phyloP scores from a whole-genome alignment of 2,888 invertebrate genomes.

The Amphipoea lucens region DNA sequence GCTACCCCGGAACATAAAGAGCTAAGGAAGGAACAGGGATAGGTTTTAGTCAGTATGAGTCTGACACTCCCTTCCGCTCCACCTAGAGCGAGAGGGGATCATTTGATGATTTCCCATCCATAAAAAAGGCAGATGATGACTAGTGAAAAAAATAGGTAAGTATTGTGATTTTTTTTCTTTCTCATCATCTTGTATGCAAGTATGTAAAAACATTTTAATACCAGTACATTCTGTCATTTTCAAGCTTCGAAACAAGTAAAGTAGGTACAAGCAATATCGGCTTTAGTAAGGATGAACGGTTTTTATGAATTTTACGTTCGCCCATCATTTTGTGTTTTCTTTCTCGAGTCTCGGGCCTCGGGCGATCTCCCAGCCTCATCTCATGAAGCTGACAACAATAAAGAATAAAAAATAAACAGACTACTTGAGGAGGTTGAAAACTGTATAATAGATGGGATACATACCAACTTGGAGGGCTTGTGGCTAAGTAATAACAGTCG shows the following conservation, averaged over 20 bases:
- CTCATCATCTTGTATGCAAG: background rate
- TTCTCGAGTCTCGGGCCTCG: slow-evolving; percentile 31
- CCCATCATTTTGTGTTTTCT: slow-evolving; percentile 31
- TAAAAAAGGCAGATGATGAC: too few species aligned
- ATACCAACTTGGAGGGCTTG: background rate
- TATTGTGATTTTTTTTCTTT: background rate
- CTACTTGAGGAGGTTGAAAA: slow-evolving; percentile 12
- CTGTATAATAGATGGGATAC: slow-evolving; percentile 8
- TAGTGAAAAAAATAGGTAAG: background rate
- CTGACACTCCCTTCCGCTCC: too few species aligned
- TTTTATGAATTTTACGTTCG: slow-evolving; percentile 41
- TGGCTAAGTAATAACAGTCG: background rate
- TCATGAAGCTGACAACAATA: slow-evolving; percentile 37
- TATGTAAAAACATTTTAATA: background rate
- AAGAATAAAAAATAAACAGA: slow-evolving; percentile 29
- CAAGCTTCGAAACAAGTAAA: background rate
- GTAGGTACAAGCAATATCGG: slow-evolving; percentile 31
- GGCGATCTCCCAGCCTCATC: slow-evolving; percentile 47
- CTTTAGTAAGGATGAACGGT: slow-evolving; percentile 39
- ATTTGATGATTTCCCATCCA: too few species aligned
- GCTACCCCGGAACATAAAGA: too few species aligned
- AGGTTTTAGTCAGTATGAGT: too few species aligned
- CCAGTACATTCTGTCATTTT: background rate
- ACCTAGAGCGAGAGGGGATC: too few species aligned
- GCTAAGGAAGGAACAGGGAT: too few species aligned